phyloP scores from a whole-genome alignment of 2,797 vertebrate species.

The Cynopterus sphinx region DNA sequence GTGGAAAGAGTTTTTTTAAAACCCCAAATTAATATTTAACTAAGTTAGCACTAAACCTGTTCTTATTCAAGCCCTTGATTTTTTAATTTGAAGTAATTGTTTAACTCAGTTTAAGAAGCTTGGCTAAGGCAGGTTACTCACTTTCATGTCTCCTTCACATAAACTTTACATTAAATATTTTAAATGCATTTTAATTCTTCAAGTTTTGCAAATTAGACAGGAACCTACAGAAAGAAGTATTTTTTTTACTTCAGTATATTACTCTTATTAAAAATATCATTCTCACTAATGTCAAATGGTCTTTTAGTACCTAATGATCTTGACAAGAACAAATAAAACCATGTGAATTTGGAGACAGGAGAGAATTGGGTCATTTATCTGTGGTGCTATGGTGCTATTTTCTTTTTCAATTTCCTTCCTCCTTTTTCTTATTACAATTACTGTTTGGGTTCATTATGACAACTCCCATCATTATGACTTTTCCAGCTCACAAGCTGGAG shows the following conservation, averaged over 20 bases:
- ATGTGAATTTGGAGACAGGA: constrained; percentile 59
- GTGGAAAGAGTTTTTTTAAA: constrained; percentile 70
- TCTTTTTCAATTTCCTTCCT: constrained; percentile 77
- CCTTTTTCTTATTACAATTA: constrained; percentile 79
- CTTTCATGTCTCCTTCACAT: constrained; percentile 33
- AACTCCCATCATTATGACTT: constrained; percentile 75
- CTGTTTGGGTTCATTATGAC: constrained; percentile 79
- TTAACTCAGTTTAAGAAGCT: constrained; percentile 70
- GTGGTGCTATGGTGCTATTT: constrained; percentile 68
- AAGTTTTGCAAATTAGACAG: neutral
- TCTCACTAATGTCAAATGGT: constrained; percentile 70
- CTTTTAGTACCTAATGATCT: constrained; percentile 77
- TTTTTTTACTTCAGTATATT: constrained; percentile 33
- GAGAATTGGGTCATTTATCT: constrained; percentile 75
- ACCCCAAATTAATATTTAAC: constrained; percentile 74
- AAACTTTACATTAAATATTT: constrained; percentile 66
- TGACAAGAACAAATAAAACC: constrained; percentile 72
- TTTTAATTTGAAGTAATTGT: constrained; percentile 75
- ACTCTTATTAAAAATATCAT: constrained; percentile 68
- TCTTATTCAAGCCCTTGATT: constrained; percentile 71
- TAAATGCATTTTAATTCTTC: constrained; percentile 56
- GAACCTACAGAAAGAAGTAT: constrained; percentile 50
- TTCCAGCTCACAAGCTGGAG: constrained; percentile 70
- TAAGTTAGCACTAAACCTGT: constrained; percentile 59
- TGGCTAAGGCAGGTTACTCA: constrained; percentile 55